Evolutionary conservation across 2,888 invertebrate species (phyloP).

Genomic region (Hypsopygia costalis): DNA sequence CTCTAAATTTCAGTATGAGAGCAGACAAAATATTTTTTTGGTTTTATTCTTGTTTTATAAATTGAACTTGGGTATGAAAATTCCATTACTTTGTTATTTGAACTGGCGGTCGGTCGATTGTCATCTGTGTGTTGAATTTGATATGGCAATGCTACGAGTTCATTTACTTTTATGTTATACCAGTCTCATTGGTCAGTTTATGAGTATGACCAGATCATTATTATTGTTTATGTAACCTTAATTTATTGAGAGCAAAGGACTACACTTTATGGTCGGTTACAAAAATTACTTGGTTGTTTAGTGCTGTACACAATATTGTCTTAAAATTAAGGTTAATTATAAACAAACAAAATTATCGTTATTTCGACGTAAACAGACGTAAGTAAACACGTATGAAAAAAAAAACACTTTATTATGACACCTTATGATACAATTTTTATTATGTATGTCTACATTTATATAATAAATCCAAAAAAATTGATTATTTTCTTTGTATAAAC

Average conservation of each 20-base stretch:
- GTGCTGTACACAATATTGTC: neutral
- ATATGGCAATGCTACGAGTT: slow-evolving; percentile 1
- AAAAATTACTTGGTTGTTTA: slow-evolving; percentile 4
- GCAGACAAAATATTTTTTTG: no score
- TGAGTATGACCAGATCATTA: slow-evolving; percentile 32
- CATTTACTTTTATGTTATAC: neutral
- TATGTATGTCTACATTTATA: no score
- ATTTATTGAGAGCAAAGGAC: slow-evolving; percentile 50
- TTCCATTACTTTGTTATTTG: slow-evolving; percentile 23
- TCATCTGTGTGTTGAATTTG: slow-evolving; percentile 7
- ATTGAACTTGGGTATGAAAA: slow-evolving; percentile 19
- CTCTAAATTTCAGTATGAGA: no score
- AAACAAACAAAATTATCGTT: neutral
- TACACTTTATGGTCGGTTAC: slow-evolving; percentile 34
- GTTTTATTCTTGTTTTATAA: no score
- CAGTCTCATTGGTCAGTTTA: slow-evolving; percentile 29
- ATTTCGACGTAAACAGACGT: no score
- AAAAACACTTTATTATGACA: no score
- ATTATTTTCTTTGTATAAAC: no score
- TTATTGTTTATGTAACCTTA: slow-evolving; percentile 37
- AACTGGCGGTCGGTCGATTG: no score
- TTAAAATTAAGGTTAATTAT: slow-evolving; percentile 1
- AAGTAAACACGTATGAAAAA: no score
- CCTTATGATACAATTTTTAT: no score
- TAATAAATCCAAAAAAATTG: no score